Percentiles rank a stretch among this genome's conserved stretches.
phyloP scores from a whole-genome alignment of 2,113 vertebrate species.

The Ariopsis seemanni region DNA sequence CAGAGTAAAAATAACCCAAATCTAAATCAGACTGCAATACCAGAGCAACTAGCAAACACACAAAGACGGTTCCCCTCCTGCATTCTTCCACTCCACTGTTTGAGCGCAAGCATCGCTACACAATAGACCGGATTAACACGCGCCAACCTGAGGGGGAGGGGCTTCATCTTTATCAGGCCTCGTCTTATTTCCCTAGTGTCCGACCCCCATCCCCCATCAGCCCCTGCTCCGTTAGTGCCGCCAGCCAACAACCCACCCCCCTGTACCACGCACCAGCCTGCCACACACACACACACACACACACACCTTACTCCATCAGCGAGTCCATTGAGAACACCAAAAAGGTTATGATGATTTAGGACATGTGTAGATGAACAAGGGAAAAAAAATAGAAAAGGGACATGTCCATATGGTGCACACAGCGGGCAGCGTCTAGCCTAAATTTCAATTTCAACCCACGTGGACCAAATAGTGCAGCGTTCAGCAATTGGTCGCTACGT shows the following conservation, averaged over 20 bases:
- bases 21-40: background rate
- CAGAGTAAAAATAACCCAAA: conserved; percentile 5
- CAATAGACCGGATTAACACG: conserved; percentile 69
- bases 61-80: background rate
- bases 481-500: background rate
- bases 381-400: conserved; percentile 53
- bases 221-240: conserved; percentile 11
- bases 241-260: conserved; percentile 2
- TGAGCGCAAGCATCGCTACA: conserved; percentile 54
- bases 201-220: conserved; percentile 38
- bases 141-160: conserved; percentile 57
- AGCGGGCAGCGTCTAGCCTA: conserved; percentile 44
- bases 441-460: conserved; percentile 29
- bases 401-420: conserved; percentile 47
- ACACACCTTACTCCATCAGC: background rate
- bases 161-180: conserved; percentile 37
- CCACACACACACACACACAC: conserved; percentile 9
- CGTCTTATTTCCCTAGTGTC: conserved; percentile 36
- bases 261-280: background rate
- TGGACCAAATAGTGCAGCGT: conserved; percentile 21
- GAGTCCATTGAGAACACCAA: conserved; percentile 1
- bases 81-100: conserved; percentile 15
- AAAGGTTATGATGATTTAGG: conserved; percentile 35
- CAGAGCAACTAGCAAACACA: conserved; percentile 14
- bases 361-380: background rate